These are phyloP conservation scores for Portunus trituberculatus DNA, from an alignment of 1,140 invertebrate genomes.

Conservation along the genomic window DNA sequence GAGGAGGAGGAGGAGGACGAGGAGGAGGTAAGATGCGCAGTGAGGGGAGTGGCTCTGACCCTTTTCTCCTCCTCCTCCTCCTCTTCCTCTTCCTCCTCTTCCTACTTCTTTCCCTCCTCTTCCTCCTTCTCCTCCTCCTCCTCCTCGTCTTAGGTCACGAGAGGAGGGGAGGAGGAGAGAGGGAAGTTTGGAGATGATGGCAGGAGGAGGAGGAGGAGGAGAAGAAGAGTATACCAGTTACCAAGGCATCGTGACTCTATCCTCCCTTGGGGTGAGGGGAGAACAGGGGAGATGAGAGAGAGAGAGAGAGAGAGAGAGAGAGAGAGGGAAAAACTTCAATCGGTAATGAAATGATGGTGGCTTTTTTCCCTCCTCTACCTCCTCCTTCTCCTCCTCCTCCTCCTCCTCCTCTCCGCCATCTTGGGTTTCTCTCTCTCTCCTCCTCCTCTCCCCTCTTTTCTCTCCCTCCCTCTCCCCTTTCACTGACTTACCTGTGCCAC, in stretches of 20 bases:
- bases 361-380: not conserved
- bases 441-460: not conserved
- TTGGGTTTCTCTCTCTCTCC: not conserved
- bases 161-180: no score
- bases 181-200: not conserved
- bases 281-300: not conserved
- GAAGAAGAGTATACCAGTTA: not conserved
- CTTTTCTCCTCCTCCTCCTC: not conserved
- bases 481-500: no score
- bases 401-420: not conserved
- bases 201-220: not conserved
- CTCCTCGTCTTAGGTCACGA: no score
- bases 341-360: not conserved
- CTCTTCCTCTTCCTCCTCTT: not conserved
- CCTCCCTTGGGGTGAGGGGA: not conserved
- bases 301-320: not conserved
- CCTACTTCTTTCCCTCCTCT: no score
- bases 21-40: slow-evolving; percentile 28
- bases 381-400: not conserved
- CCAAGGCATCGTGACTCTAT: not conserved
- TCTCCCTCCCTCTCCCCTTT: not conserved
- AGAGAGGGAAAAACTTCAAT: not conserved
- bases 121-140: no score
- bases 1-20: not conserved
- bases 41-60: not conserved